Base-by-base conservation (phyloP, 2,113 vertebrate species). In the Charadrius vociferus region DNA sequence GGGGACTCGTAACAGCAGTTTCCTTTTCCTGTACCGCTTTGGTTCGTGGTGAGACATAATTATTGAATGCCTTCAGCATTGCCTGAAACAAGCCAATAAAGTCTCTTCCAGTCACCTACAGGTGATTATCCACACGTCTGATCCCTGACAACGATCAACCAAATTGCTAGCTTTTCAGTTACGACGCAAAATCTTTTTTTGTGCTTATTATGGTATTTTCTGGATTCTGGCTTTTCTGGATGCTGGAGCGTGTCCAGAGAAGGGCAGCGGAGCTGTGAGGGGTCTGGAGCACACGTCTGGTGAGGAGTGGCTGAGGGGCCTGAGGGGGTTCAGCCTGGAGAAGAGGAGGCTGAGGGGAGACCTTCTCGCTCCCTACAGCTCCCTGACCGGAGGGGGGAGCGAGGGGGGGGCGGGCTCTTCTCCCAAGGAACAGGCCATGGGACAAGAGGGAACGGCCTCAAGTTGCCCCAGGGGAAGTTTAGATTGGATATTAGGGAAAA, bases 161-260 rank as follows among this genome's bases (percentile, higher is more conserved):
- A 67, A n/a, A 63, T 4, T 10, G 8, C 4, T 12, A 70, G 13
- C 36, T 63, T 80, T 26, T 34, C 7, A n/a, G 3, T 30, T 77
- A 18, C 10, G 27, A 20, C 0, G 0, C 6, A 5, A 55, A 32
- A 59, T 4, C 13, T 67, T 6, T 12, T 71, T 67, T 53, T 10
- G 16, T 18, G 21, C 17, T 65, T 15, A 0, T 45, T 14, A 10
- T 9, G 26, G 14, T 17, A 7, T 53, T 58, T 90, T 32, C 49
- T 11, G 55, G 27, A n/a, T 58, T n/a, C 56, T 58, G 55, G 29
- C 16, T 52, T 56, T 90, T 32, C 47, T 9, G 53, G 24, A 56
- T 56, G 21, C 55, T 34, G 56, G 32, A 34, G 56, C 5, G 7
- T 21, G 32, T 34, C 32, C 56, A 58, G 32, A n/a, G 32, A 22